phyloP scores from a whole-genome alignment of 2,797 vertebrate species.

The Microhierax caerulescens region DNA sequence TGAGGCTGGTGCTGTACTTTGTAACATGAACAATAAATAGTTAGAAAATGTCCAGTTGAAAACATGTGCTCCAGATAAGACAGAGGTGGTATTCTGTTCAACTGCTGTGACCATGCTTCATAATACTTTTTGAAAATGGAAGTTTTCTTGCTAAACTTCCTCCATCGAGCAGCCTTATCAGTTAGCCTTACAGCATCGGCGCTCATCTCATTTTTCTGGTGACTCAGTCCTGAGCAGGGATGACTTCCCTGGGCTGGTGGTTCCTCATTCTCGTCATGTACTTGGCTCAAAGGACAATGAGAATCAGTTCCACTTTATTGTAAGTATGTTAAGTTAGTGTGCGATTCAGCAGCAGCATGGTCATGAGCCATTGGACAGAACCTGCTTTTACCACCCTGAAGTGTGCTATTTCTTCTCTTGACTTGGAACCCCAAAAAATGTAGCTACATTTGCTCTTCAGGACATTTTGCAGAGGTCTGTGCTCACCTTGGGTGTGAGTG shows the following conservation, averaged over 20 bases:
- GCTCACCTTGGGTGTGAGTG: not conserved
- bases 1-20: not conserved
- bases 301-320: not conserved
- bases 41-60: not conserved
- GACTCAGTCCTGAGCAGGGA: not conserved
- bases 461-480: no score
- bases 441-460: not conserved
- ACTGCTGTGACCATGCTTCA: fast-evolving
- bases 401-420: no score
- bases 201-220: not conserved
- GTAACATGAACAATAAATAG: not conserved
- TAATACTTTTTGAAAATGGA: not conserved
- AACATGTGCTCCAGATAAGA: not conserved
- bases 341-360: not conserved
- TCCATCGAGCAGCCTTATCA: not conserved
- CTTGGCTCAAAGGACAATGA: not conserved
- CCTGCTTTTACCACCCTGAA: fast-evolving
- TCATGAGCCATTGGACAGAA: not conserved
- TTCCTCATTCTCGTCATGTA: not conserved
- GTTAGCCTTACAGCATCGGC: no score
- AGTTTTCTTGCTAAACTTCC: not conserved
- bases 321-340: not conserved
- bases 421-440: not conserved
- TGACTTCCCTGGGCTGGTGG: no score
- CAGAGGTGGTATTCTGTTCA: not conserved